Evolutionary conservation across 1,140 invertebrate species (phyloP), one percentile per base, ranked within the genome.

Genomic region (Samia ricini): DNA sequence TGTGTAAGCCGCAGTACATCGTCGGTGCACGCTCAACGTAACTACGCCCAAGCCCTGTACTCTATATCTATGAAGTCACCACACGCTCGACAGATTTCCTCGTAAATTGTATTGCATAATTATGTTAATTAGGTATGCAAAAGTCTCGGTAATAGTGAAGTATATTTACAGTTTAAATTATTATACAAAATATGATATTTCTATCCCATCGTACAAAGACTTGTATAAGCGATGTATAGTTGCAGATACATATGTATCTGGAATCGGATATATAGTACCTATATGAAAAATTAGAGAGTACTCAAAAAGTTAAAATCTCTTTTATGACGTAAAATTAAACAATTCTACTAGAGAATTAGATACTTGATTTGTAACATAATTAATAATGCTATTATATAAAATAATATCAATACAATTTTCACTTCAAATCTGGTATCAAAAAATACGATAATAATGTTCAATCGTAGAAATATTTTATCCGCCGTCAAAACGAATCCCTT

Each of bases 31-130:
- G 58, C 48, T 60, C 71, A 71, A 60, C 65, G 68, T n/a, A n/a
- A n/a, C n/a, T n/a, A 78, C 80, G 82, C 82, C 82, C 77, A 78
- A 56, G 57, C 77, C 60, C 42, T 81, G 82, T 85, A 73, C 71
- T 26, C 67, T 58, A 74, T 83, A 83, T 83, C 78, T 81, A 75
- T 64, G 73, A 59, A 36, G 51, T 68, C 57, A 56, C 56, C 63
- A 63, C 65, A 69, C 73, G 71, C 70, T 72, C 76, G 57, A n/a
- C 59, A 15, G 51, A 81, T 79, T 79, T 74, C 68, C 52, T 59
- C 56, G 22, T 72, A 73, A 71, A 76, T 69, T 67, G 63, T 63
- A 55, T 57, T 48, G 33, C 33, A 42, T 42, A 42, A 64, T 56
- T 29, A 57, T 57, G 56, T 57, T 65, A n/a, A 60, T 60, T 42